Base-by-base conservation (phyloP, 2,113 vertebrate genomes). In the Silurus glanis region DNA sequence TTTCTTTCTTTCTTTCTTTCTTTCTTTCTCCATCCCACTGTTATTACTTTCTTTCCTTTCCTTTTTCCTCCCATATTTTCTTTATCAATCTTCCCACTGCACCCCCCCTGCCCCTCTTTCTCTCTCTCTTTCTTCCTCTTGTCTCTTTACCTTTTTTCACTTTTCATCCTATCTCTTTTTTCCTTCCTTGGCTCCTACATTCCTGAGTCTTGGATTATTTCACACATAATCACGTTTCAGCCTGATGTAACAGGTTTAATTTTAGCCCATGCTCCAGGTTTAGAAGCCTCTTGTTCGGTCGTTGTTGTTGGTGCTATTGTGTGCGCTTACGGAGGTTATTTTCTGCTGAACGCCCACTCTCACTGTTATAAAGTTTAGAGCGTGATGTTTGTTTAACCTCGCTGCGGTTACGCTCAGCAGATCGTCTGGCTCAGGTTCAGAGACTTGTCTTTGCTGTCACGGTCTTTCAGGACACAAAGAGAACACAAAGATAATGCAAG, bases 361-460 rank as follows among this genome's bases (percentile, higher is more conserved):
- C 75, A 37, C 59, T 71, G 59, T 79, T 28, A 28, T 86, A 47
- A 85, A 55, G 17, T 16, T 58, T 4, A 64, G 79, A 51, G 62
- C 83, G 37, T 66, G 25, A 67, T 88, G 85, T 86, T 55, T 83
- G 87, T 79, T 25, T 86, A 85, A 74, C 17, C 85, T 78, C 83
- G 17, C 23, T 88, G 88, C 7, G 87, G 59, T 88, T 85, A 79
- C 8, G 21, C 62, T 82, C 82, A 58, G 80, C 64, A 80, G 76
- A 69, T 74, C 13, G 49, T 75, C 75, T 91, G 88, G 69, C 87
- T 66, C 83, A 62, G 85, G 62, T 87, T 87, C 88, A 81, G 76
- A 72, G 47, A 83, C 28, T 66, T 56, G 88, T 55, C 49, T 87
- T 80, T 23, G 51, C 55, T 80, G 66, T 83, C 58, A 74, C 83